Percentiles rank a stretch among this genome's conserved stretches.
These are phyloP conservation scores for Cynopterus brachyotis DNA, from an alignment of 2,113 vertebrate genomes.

Conservation along the genomic window DNA sequence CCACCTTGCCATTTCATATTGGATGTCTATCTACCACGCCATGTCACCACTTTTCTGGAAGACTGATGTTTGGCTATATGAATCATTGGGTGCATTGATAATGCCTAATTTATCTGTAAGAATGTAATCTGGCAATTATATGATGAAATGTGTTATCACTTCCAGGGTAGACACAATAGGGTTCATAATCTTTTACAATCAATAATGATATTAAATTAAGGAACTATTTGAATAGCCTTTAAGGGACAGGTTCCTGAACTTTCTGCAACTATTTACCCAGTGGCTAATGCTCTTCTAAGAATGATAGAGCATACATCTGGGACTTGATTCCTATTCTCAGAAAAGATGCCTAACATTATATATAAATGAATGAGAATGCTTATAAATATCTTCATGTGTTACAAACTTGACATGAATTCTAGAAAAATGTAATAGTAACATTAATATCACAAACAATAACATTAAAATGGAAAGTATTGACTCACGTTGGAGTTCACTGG, in stretches of 20 bases:
- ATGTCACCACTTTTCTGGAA: neutral
- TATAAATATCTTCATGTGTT: neutral
- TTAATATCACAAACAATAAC: neutral
- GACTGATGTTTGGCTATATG: neutral
- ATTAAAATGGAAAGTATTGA: neutral
- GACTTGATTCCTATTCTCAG: neutral
- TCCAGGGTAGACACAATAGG: neutral
- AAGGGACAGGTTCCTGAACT: neutral
- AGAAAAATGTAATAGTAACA: neutral
- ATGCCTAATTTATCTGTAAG: neutral
- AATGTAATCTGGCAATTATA: slow-evolving; percentile 2
- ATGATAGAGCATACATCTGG: neutral
- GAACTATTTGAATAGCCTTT: neutral
- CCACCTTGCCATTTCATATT: neutral
- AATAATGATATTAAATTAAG: neutral
- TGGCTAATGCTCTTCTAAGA: neutral
- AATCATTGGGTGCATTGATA: neutral
- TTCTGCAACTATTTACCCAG: neutral
- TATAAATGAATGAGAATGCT: neutral
- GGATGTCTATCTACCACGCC: neutral
- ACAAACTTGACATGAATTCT: neutral
- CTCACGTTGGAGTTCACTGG: neutral
- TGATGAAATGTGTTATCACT: neutral
- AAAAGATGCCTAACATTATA: neutral
- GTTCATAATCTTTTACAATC: neutral